Base-by-base conservation (phyloP, 2,888 invertebrate species). In the Xestobium rufovillosum region DNA sequence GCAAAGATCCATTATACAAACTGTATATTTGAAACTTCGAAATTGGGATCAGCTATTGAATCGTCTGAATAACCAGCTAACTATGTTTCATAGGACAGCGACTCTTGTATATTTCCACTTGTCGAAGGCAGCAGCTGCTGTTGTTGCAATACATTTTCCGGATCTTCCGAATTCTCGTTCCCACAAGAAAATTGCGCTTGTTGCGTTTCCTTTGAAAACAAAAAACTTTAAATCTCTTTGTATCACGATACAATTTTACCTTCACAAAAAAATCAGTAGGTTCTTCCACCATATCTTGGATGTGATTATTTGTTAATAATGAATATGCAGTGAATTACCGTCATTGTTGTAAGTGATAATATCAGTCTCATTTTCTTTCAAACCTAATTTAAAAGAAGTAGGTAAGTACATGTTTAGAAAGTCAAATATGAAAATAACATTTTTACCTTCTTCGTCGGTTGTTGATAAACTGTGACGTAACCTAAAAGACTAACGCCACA, bases 241-340 rank as follows among this genome's bases (percentile, higher is more conserved):
- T 4, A 10, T 27, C 27, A 27, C 8, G 27, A 12, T 12, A 10
- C n/a, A 27, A 6, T 27, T 4, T 12, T 10, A 10, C 27, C 10
- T 6, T 27, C 11, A 27, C 6, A 10, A 27, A 27, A 10, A 10
- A 9, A n/a, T n/a, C n/a, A 10, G 10, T 10, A 10, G 27, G 11
- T 27, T 27, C 27, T 10, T 27, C 11, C 27, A 10, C n/a, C 9
- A 27, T 10, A 27, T 27, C 11, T 27, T 27, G 27, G 10, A 27
- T 8, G 6, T 10, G 10, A 27, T 27, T 4, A 27, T 27, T 9
- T 10, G 6, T 10, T 4, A 12, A 27, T 4, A 27, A 27, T 27
- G 6, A 27, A 27, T 12, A 10, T 27, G 10, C 10, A 10, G 11
- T 4, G 6, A n/a, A 27, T 10, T 12, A 27, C 10, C 11, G 10